Evolutionary conservation across 2,888 invertebrate species (phyloP).

Genomic region (Prenolepis imparis): DNA sequence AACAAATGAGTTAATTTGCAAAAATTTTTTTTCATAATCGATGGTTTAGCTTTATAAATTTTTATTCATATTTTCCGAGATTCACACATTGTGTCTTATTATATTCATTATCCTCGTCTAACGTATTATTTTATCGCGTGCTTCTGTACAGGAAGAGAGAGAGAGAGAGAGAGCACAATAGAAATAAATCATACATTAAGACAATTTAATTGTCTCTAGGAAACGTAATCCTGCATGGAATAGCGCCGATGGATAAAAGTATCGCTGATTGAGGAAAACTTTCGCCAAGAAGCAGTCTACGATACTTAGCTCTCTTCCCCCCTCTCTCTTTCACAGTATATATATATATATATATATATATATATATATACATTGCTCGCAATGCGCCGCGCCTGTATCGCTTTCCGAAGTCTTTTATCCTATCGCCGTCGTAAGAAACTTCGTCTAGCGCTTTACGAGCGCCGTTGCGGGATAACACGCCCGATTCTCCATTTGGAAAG

Average conservation of each 20-base stretch:
- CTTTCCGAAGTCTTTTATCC: conserved; percentile 57
- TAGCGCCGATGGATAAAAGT: conserved; percentile 16
- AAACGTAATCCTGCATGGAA: conserved; percentile 23
- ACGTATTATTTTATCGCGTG: neutral
- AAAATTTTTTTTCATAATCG: neutral
- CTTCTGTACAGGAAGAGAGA: neutral
- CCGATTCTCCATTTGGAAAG: conserved; percentile 47
- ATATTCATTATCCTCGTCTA: neutral
- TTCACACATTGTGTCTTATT: neutral
- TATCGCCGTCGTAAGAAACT: conserved; percentile 61
- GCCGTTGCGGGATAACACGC: conserved; percentile 31
- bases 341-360: conserved; percentile 5
- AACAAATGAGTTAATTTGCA: neutral
- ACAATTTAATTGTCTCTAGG: conserved; percentile 20
- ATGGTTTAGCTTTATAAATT: neutral
- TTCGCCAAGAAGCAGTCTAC: conserved; percentile 39
- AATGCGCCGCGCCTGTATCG: conserved; percentile 26
- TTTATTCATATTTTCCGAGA: conserved; percentile 1
- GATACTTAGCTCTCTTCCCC: neutral
- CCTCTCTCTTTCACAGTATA: neutral
- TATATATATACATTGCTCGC: conserved; percentile 30
- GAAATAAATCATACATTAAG: conserved; percentile 17
- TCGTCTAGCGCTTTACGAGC: conserved; percentile 62
- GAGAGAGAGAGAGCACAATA: too few relatives aligned
- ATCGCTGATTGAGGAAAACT: conserved; percentile 52